Evolutionary conservation across 2,888 invertebrate genomes (phyloP), one percentile per base, ranked within the genome.

Genomic region (Liopterus haemorrhoidalis): DNA sequence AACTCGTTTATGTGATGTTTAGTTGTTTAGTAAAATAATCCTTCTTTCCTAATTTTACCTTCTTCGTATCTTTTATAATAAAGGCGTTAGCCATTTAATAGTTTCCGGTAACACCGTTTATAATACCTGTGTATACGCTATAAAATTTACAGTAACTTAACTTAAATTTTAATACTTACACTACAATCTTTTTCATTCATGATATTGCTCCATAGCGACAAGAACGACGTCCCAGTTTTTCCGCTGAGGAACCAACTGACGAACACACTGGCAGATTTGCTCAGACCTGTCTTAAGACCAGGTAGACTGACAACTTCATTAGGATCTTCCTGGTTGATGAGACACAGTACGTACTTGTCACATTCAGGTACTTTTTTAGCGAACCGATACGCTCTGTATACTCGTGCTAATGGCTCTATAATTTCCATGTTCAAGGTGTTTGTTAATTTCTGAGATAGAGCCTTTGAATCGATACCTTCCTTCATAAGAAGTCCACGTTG

Each of bases 361-460:
- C 89, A 89, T 39, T 79, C 75, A 1, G 84, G 84, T 19, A 76
- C 73, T 56, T 75, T 73, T 2, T 75, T 68, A 0, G 82, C 78
- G 68, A 82, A 88, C 58, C 81, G 78, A 69, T 84, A 88, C 1
- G 86, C 88, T 37, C 89, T 70, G 71, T 86, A 85, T 9, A 87
- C 84, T 63, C 86, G 75, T n/a, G 87, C 74, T 18, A 88, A 75
- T 0, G 88, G 88, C 61, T 86, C 85, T 39, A 89, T 84, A 46
- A 89, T 76, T 67, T 89, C 88, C 59, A 87, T 68, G 66, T 89
- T 89, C 37, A 90, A 74, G 1, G 85, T 82, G 60, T 88, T 85
- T 0, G 86, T 84, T 48, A 90, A 65, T 56, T 81, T 78, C 63
- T 83, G 81, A 8, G 84, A 84, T 5, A 89, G 68, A 44, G 83